These are phyloP conservation scores for Aegithalos caudatus DNA, from an alignment of 2,113 vertebrate genomes.

Conservation along the genomic window DNA sequence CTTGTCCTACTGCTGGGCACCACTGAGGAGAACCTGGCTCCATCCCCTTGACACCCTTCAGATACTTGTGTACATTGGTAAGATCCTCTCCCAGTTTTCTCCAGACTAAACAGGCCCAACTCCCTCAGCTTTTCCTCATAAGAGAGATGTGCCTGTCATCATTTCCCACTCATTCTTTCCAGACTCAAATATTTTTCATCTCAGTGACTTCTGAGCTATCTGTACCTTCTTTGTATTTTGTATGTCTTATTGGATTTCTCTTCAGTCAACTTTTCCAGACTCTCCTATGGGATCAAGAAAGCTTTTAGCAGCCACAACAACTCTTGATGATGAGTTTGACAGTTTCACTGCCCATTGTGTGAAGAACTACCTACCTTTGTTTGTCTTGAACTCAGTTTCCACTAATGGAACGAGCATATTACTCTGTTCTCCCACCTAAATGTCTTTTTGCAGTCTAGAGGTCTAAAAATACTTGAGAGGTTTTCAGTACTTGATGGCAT, in stretches of 20 bases:
- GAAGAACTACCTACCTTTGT: constrained; percentile 33
- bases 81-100: not conserved
- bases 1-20: not conserved
- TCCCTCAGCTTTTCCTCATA: not conserved
- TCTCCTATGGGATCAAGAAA: not conserved
- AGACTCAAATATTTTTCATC: not conserved
- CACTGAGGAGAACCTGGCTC: not conserved
- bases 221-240: constrained; percentile 39
- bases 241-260: not conserved
- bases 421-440: not conserved
- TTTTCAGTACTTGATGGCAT: not conserved
- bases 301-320: constrained; percentile 4
- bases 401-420: constrained; percentile 1
- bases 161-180: constrained; percentile 4
- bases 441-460: not conserved
- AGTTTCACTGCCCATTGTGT: constrained; percentile 22
- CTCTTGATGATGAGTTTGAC: constrained; percentile 16
- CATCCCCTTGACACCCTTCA: not conserved
- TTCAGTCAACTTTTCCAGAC: constrained; percentile 24
- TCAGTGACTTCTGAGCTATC: not conserved
- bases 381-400: constrained; percentile 26
- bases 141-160: not conserved
- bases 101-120: not conserved
- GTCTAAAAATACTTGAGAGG: not conserved
- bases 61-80: not conserved